phyloP scores from a whole-genome alignment of 53 echinoderm and acorn worm species.

The Paelopatides confundens region DNA sequence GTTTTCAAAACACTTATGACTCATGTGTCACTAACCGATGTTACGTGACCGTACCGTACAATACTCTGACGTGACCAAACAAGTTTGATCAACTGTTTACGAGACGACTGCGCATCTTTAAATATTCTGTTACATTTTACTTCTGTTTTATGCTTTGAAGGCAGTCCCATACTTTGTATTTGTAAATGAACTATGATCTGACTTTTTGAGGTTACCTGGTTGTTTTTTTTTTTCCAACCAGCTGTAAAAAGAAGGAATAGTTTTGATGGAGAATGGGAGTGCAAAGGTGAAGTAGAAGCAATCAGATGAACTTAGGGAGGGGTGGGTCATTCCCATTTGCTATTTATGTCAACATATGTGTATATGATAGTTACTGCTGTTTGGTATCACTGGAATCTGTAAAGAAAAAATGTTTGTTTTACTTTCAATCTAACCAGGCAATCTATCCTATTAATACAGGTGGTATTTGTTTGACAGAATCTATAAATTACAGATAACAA shows the following conservation, averaged over 20 bases:
- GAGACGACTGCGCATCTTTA: too few species aligned
- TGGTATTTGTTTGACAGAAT: not conserved
- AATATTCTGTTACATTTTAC: too few species aligned
- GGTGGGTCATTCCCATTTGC: not conserved
- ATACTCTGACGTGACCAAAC: too few species aligned
- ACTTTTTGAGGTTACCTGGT: too few species aligned
- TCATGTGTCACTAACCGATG: too few species aligned
- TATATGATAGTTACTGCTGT: not conserved
- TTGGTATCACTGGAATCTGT: not conserved
- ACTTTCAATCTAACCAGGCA: not conserved
- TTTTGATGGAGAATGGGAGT: not conserved
- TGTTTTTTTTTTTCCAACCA: not conserved
- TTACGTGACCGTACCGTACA: too few species aligned
- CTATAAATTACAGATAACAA: not conserved
- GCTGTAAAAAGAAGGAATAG: not conserved
- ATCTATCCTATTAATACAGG: conserved; percentile 8
- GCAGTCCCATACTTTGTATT: too few species aligned
- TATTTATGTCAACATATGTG: not conserved
- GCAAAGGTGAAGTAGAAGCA: not conserved
- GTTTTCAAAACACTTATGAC: too few species aligned
- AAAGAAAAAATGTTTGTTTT: not conserved
- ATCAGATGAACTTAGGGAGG: not conserved
- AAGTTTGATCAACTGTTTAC: too few species aligned
- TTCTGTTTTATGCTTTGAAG: too few species aligned
- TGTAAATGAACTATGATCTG: too few species aligned